phyloP scores from a whole-genome alignment of 1,140 invertebrate genomes.

The Trichonephila inaurata region DNA sequence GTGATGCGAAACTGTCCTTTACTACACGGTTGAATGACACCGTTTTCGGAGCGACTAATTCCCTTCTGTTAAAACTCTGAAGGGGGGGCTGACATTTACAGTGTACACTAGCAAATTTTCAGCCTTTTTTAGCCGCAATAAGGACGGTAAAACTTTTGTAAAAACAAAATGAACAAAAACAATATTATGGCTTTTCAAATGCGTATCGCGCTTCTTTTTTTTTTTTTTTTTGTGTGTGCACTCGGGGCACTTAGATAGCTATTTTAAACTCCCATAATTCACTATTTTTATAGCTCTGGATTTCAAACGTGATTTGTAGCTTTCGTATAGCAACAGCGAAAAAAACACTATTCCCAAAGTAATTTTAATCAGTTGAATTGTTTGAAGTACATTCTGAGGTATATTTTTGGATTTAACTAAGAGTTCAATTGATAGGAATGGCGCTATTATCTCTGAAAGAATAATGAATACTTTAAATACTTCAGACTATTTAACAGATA shows the following conservation, averaged over 20 bases:
- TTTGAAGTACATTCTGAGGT: neutral
- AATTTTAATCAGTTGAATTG: neutral
- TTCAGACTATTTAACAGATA: no score
- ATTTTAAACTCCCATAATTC: constrained; percentile 5
- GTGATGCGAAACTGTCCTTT: neutral
- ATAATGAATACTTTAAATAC: no score
- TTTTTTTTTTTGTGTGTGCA: no score
- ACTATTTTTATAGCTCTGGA: neutral
- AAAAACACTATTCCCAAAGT: neutral
- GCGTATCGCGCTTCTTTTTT: neutral
- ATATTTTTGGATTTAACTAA: neutral
- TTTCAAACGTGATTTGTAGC: neutral
- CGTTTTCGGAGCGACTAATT: neutral
- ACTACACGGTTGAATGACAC: neutral
- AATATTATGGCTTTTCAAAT: neutral
- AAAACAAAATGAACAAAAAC: neutral
- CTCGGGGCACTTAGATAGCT: neutral
- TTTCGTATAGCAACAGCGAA: neutral
- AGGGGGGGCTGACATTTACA: neutral
- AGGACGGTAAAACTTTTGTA: neutral
- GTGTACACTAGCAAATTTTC: neutral
- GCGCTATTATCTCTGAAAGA: no score
- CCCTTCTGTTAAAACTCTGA: neutral
- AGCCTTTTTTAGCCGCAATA: neutral
- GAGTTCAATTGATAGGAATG: no score